These are phyloP conservation scores for Thereva nobilitata DNA, from an alignment of 2,888 invertebrate species.

Conservation along the genomic window DNA sequence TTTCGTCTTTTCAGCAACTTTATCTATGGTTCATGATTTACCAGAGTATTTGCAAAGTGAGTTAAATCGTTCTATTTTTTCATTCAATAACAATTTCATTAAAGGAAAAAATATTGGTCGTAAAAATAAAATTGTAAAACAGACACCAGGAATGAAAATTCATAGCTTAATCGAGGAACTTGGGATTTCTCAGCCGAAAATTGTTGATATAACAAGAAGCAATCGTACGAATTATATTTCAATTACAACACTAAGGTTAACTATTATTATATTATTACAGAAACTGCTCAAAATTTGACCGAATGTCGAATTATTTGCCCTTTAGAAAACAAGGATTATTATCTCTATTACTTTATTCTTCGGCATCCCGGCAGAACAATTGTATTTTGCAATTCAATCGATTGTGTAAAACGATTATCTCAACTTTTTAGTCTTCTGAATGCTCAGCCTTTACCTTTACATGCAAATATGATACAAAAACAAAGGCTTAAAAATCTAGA, in stretches of 20 bases:
- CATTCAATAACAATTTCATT: conserved; percentile 8
- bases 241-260: neutral
- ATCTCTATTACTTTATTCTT: conserved; percentile 86
- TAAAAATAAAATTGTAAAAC: conserved; percentile 62
- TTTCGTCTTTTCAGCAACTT: conserved; percentile 96
- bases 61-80: neutral
- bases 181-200: conserved; percentile 86
- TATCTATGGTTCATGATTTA: conserved; percentile 88
- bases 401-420: conserved; percentile 81
- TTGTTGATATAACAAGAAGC: conserved; percentile 86
- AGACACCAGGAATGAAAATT: conserved; percentile 76
- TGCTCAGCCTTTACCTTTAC: conserved; percentile 76
- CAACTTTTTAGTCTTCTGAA: conserved; percentile 71
- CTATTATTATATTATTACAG: conserved; percentile 54
- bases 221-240: conserved; percentile 60
- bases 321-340: conserved; percentile 84
- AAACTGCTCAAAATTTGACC: conserved; percentile 80
- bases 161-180: conserved; percentile 76
- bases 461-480: conserved; percentile 91
- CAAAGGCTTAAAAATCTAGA: conserved; percentile 94
- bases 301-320: conserved; percentile 83
- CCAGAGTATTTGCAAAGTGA: conserved; percentile 71
- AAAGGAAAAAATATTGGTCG: conserved; percentile 52
- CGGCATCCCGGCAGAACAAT: conserved; percentile 88
- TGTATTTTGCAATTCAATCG: conserved; percentile 93